Conservation (phyloP, 2,113 vertebrate species). For the Plotosus lineatus region DNA sequence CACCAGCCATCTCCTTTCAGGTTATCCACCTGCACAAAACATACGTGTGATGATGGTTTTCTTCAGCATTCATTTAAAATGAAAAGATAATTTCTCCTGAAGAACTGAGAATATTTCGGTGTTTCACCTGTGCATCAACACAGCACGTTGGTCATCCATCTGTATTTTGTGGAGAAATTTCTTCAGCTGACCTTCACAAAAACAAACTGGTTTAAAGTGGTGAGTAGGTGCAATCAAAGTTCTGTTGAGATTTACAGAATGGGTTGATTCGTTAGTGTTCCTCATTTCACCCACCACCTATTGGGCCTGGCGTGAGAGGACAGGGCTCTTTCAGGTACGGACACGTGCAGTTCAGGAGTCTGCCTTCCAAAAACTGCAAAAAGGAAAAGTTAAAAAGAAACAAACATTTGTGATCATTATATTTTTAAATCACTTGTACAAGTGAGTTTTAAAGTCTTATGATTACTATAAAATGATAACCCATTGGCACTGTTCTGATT, state of each 20-base stretch:
- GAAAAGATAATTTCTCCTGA: neutral
- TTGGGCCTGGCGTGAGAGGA: conserved; percentile 54
- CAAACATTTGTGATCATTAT: no score
- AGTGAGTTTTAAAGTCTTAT: no score
- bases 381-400: neutral
- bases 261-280: neutral
- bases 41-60: no score
- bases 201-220: neutral
- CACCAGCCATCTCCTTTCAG: conserved; percentile 84
- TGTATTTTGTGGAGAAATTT: conserved; percentile 48
- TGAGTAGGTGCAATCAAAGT: neutral
- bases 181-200: conserved; percentile 54
- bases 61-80: neutral
- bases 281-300: conserved; percentile 68
- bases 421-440: neutral
- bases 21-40: conserved; percentile 71
- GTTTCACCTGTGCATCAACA: conserved; percentile 31
- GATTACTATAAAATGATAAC: no score
- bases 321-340: conserved; percentile 60
- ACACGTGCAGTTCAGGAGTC: conserved; percentile 64
- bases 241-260: neutral
- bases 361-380: conserved; percentile 65
- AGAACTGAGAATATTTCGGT: neutral
- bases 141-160: conserved; percentile 22
- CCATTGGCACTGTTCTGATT: no score